These are phyloP conservation scores for Dioctria linearis DNA, from an alignment of 2,888 invertebrate genomes.

Conservation along the genomic window DNA sequence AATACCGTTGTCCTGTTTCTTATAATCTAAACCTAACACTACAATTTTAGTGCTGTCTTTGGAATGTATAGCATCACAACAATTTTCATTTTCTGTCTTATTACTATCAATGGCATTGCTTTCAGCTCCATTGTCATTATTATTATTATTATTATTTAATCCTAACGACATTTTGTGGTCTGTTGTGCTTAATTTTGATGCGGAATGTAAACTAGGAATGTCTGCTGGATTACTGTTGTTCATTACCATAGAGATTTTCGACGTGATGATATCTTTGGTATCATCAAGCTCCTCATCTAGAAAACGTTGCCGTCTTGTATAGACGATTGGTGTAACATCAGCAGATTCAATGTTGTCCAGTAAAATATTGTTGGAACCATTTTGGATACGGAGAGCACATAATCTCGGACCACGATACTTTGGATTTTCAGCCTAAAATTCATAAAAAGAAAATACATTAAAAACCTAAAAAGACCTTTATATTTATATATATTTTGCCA, in stretches of 20 bases:
- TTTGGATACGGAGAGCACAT: conserved; percentile 83
- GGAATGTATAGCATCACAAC: conserved; percentile 54
- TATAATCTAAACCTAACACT: conserved; percentile 50
- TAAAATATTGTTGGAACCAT: conserved; percentile 85
- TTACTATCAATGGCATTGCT: conserved; percentile 11
- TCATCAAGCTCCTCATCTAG: conserved; percentile 70
- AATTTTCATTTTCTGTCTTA: conserved; percentile 38
- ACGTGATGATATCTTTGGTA: conserved; percentile 69
- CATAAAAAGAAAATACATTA: neutral
- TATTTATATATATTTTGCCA: too few relatives aligned
- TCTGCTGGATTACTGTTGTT: conserved; percentile 12
- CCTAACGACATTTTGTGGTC: conserved; percentile 11
- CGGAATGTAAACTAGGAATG: conserved; percentile 30
- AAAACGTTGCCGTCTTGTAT: conserved; percentile 75
- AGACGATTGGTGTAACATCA: conserved; percentile 80
- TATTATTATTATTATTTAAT: neutral
- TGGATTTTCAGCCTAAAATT: conserved; percentile 69
- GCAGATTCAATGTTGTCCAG: conserved; percentile 82
- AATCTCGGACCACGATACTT: conserved; percentile 78
- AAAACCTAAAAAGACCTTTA: too few relatives aligned
- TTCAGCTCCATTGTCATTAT: neutral
- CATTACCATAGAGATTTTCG: conserved; percentile 63
- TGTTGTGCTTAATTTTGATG: neutral
- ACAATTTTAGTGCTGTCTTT: conserved; percentile 32
- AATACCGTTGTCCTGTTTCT: conserved; percentile 29